A percentile compares a stretch with the other conserved stretches of the same genome.
Conservation (phyloP, 2,113 vertebrate species). For the Scalopus aquaticus region DNA sequence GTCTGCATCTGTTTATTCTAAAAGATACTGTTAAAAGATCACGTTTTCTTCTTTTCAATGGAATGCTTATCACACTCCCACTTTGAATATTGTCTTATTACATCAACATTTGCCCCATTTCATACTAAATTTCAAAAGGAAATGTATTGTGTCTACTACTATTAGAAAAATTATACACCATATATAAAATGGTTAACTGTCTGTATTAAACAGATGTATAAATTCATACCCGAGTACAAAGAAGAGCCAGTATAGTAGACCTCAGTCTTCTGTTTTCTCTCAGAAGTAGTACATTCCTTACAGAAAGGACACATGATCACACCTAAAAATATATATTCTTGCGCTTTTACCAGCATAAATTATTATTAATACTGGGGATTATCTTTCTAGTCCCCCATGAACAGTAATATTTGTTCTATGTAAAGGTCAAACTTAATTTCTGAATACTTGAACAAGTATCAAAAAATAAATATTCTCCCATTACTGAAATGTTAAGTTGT, state of each 20-base stretch:
- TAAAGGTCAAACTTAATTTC: no score
- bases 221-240: background rate
- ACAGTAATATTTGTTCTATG: constrained; percentile 64
- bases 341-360: constrained; percentile 34
- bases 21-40: background rate
- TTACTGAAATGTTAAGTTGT: constrained; percentile 78
- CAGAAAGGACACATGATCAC: constrained; percentile 11
- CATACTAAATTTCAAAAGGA: background rate
- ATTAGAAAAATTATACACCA: background rate
- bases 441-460: no score
- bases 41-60: background rate
- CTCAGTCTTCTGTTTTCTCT: background rate
- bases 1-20: background rate
- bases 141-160: background rate
- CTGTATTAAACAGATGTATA: background rate
- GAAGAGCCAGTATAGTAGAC: background rate
- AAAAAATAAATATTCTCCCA: constrained; percentile 78
- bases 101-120: background rate
- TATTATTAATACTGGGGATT: constrained; percentile 51
- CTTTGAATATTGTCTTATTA: no score
- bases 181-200: no score
- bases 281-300: background rate
- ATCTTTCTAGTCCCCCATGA: constrained; percentile 50
- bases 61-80: no score
- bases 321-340: background rate